A percentile compares a stretch with the other conserved stretches of the same genome.
Evolutionary conservation across 2,113 vertebrate species (phyloP).

Genomic region (Chaetodon auriga): DNA sequence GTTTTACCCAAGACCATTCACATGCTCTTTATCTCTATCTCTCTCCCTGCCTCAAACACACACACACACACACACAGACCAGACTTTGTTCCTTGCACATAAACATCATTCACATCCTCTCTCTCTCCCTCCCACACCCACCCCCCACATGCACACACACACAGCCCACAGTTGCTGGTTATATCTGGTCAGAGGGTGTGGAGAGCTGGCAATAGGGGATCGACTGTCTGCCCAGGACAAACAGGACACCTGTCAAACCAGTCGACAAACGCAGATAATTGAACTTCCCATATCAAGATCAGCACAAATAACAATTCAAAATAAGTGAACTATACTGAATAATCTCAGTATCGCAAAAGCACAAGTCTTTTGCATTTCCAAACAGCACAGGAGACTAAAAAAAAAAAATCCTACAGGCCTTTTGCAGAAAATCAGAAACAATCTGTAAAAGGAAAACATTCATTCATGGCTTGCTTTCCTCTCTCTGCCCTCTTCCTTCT

Average conservation of each 20-base stretch:
- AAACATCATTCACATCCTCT: conserved; percentile 46
- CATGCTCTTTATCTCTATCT: conserved; percentile 41
- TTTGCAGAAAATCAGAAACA: neutral
- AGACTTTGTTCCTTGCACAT: conserved; percentile 54
- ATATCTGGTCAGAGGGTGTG: conserved; percentile 65
- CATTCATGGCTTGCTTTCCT: conserved; percentile 62
- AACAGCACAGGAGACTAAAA: neutral
- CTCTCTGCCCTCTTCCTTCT: conserved; percentile 33
- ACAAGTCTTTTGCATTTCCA: neutral
- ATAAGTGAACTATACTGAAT: neutral
- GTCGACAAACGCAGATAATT: conserved; percentile 51
- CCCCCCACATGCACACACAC: conserved; percentile 29
- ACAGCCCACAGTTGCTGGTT: conserved; percentile 61
- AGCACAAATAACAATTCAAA: conserved; percentile 11
- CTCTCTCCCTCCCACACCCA: neutral
- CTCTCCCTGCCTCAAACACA: conserved; percentile 30
- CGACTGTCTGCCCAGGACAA: conserved; percentile 59
- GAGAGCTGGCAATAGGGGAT: conserved; percentile 50
- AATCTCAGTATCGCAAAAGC: neutral
- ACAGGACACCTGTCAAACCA: conserved; percentile 68
- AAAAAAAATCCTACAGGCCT: neutral
- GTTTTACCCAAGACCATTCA: conserved; percentile 42
- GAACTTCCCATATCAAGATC: conserved; percentile 10
- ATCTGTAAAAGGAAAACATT: conserved; percentile 48
- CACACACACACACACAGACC: conserved; percentile 34